Conservation (phyloP, 2,888 invertebrate genomes). For the Reticulitermes lucifugus region DNA sequence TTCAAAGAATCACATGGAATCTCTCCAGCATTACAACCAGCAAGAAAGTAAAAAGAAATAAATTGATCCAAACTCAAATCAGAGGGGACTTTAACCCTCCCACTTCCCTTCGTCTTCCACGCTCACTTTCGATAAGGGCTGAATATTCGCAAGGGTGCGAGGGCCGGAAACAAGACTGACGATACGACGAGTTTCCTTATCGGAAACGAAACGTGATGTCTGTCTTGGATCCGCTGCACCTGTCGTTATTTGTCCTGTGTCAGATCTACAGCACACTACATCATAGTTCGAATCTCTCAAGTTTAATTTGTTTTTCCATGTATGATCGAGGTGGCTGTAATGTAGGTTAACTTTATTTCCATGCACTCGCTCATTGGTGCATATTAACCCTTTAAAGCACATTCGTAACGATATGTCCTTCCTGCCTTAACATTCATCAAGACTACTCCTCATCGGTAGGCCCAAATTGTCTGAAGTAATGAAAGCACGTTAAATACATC, state of each 20-base stretch:
- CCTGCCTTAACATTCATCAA: too few species aligned
- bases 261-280: neutral
- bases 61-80: conserved; percentile 10
- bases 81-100: neutral
- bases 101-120: neutral
- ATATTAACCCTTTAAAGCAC: too few species aligned
- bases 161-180: neutral
- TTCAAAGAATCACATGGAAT: neutral
- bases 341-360: neutral
- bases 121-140: neutral
- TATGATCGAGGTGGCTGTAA: neutral
- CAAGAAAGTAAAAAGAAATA: neutral
- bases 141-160: neutral
- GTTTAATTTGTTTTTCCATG: neutral
- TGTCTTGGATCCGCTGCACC: neutral
- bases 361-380: too few species aligned
- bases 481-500: too few species aligned
- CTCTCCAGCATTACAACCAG: neutral
- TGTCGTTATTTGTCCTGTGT: neutral
- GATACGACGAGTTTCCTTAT: neutral
- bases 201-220: neutral
- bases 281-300: neutral
- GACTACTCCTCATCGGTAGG: too few species aligned
- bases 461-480: too few species aligned
- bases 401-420: too few species aligned